A percentile compares a stretch with the other conserved stretches of the same genome.
Conservation (phyloP, 2,113 vertebrate genomes). For the Nerophis lumbriciformis region DNA sequence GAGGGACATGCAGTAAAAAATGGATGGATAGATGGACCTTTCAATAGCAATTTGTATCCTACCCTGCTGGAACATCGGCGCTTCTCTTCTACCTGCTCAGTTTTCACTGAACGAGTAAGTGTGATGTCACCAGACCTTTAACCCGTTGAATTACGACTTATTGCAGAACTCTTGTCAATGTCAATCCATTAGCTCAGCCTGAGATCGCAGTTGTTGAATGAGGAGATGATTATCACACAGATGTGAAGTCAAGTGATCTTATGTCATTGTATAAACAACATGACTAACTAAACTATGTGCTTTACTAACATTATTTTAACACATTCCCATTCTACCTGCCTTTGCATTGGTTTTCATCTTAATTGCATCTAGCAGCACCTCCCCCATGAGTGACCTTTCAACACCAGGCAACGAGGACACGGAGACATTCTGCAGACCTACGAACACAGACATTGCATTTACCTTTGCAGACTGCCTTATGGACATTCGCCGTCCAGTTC, state of each 20-base stretch:
- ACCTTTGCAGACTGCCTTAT: conserved; percentile 86
- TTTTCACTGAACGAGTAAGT: conserved; percentile 21
- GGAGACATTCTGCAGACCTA: conserved; percentile 4
- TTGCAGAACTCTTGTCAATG: conserved; percentile 9
- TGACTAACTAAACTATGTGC: background rate
- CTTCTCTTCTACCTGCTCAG: background rate
- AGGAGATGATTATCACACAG: background rate
- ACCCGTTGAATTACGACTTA: conserved; percentile 26
- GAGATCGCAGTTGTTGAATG: background rate
- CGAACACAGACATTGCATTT: conserved; percentile 13
- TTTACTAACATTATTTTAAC: background rate
- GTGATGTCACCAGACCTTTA: conserved; percentile 41
- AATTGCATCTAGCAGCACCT: conserved; percentile 21
- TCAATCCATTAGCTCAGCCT: conserved; percentile 11
- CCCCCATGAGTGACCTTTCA: conserved; percentile 40
- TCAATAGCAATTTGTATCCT: no score
- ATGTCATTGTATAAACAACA: conserved; percentile 3
- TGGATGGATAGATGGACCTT: no score
- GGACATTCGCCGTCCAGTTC: conserved; percentile 80
- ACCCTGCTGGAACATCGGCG: no score
- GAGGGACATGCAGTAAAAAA: no score
- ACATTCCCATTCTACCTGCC: background rate
- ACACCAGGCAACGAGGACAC: conserved; percentile 27
- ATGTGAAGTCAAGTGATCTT: conserved; percentile 1
- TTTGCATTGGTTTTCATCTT: conserved; percentile 32